Evolutionary conservation across 1,140 invertebrate species (phyloP).

Genomic region (Lysiphlebus fabarum): DNA sequence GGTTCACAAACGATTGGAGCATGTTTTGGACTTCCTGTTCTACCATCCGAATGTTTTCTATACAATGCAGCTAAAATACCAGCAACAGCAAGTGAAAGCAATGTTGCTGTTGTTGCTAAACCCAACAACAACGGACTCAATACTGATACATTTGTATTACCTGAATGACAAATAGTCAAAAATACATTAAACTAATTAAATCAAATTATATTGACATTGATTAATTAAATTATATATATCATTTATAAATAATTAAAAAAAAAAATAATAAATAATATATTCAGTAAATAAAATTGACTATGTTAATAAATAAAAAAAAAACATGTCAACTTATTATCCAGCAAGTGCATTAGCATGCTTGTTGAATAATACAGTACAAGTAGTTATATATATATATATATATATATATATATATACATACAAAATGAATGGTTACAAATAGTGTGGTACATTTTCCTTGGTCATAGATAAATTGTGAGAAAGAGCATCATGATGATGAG

Average conservation of each 20-base stretch:
- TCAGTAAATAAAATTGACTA: too few relatives aligned
- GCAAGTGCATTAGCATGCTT: slow-evolving; percentile 12
- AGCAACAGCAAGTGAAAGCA: slow-evolving; percentile 68
- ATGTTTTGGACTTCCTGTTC: slow-evolving; percentile 61
- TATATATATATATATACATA: background rate
- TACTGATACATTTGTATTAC: slow-evolving; percentile 45
- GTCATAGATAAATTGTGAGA: slow-evolving; percentile 3
- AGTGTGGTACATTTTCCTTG: slow-evolving; percentile 17
- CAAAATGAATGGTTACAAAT: background rate
- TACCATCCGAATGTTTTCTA: slow-evolving; percentile 58
- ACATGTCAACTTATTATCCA: slow-evolving; percentile 21
- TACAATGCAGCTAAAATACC: slow-evolving; percentile 69
- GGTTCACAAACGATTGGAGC: slow-evolving; percentile 60
- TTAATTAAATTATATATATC: background rate
- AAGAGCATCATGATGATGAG: background rate
- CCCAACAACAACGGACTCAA: slow-evolving; percentile 71
- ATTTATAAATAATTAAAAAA: background rate
- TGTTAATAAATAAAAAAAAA: slow-evolving; percentile 7
- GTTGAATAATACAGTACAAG: slow-evolving; percentile 2
- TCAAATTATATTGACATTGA: background rate
- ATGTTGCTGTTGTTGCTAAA: slow-evolving; percentile 66
- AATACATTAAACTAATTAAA: slow-evolving; percentile 4
- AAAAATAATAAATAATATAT: background rate
- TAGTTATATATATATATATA: too few relatives aligned
- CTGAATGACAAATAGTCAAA: slow-evolving; percentile 29